Evolutionary conservation across 2,113 vertebrate species (phyloP).

Genomic region (Azemiops feae): DNA sequence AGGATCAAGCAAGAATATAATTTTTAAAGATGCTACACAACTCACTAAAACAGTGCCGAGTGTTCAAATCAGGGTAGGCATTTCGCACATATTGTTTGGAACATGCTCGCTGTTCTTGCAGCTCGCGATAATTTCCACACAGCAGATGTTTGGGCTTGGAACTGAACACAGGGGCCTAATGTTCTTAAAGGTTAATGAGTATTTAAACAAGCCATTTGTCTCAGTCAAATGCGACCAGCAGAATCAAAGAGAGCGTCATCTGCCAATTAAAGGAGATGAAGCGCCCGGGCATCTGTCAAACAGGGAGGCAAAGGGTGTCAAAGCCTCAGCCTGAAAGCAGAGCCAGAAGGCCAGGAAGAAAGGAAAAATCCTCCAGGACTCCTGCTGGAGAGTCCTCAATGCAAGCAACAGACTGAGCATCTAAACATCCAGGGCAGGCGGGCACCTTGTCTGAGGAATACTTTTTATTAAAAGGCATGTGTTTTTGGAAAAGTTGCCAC

Average conservation of each 20-base stretch:
- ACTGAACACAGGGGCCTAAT: not conserved
- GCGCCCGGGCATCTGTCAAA: slow-evolving; percentile 69
- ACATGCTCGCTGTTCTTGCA: not conserved
- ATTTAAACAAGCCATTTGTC: slow-evolving; percentile 40
- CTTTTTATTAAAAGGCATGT: not conserved
- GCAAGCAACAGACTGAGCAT: not conserved
- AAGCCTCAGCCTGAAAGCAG: slow-evolving; percentile 51
- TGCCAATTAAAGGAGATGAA: slow-evolving; percentile 65
- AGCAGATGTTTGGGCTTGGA: not conserved
- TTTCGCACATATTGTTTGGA: not conserved
- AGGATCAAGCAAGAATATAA: not conserved
- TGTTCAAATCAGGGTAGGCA: not conserved
- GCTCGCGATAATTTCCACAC: slow-evolving; percentile 3
- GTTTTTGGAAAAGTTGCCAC: not conserved
- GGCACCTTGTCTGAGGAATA: not conserved
- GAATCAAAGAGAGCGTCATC: slow-evolving; percentile 59
- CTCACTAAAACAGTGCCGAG: not conserved
- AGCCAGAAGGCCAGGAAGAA: slow-evolving; percentile 3
- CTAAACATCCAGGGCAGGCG: not conserved
- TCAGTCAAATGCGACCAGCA: slow-evolving; percentile 55
- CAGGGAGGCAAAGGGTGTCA: slow-evolving; percentile 53
- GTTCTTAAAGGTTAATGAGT: not conserved
- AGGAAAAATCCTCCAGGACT: not conserved
- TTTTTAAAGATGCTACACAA: not conserved
- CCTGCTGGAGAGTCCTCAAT: not conserved